Evolutionary conservation across 2,113 vertebrate species (phyloP).

Genomic region (Tragelaphus scriptus): DNA sequence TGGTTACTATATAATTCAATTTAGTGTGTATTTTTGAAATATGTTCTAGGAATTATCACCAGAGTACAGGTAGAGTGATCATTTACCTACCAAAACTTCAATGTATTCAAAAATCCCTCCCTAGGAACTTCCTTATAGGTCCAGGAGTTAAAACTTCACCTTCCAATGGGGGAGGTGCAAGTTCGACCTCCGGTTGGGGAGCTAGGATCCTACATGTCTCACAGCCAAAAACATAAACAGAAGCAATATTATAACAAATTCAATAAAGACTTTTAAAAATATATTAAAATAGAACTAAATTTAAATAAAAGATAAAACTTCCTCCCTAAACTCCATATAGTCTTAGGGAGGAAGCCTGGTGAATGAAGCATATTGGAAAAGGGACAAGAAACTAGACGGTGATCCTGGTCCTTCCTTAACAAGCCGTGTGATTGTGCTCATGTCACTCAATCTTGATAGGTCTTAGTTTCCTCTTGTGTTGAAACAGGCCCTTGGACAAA

Average conservation of each 20-base stretch:
- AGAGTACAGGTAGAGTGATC: neutral
- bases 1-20: neutral
- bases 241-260: neutral
- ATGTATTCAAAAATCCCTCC: neutral
- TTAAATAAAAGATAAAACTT: neutral
- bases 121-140: neutral
- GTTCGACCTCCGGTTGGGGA: neutral
- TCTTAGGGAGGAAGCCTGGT: neutral
- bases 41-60: neutral
- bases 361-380: neutral
- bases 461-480: neutral
- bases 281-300: neutral
- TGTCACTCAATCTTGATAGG: neutral
- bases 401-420: neutral
- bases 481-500: neutral
- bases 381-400: neutral
- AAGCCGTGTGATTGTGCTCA: neutral
- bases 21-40: neutral
- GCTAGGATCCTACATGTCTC: neutral
- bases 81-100: neutral
- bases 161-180: neutral
- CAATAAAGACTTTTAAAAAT: neutral
- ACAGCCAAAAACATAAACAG: neutral
- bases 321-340: neutral
- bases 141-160: neutral